These are phyloP conservation scores for Tigriopus japonicus DNA, from an alignment of 1,140 invertebrate species.

Conservation along the genomic window DNA sequence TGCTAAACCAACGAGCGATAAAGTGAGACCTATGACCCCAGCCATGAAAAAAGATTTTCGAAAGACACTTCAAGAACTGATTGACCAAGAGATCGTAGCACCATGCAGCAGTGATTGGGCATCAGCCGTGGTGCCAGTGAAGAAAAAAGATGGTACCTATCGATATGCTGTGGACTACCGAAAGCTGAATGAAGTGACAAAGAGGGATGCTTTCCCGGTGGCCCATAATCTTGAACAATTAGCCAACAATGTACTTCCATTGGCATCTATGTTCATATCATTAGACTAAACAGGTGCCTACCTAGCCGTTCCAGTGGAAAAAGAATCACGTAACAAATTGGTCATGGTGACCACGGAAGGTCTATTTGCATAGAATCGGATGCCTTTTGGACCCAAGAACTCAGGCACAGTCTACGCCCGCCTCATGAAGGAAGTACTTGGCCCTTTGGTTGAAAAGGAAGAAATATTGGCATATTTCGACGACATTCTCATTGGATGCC, in stretches of 20 bases:
- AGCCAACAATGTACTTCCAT: neutral
- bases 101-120: neutral
- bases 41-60: neutral
- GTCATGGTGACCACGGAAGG: neutral
- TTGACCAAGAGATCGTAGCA: neutral
- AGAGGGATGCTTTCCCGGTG: neutral
- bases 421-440: neutral
- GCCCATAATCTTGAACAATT: neutral
- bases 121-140: neutral
- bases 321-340: neutral
- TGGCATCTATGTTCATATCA: neutral
- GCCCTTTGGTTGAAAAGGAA: neutral
- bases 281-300: neutral
- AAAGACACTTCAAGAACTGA: neutral
- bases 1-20: neutral
- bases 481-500: too few relatives aligned
- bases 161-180: neutral
- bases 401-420: neutral
- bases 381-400: conserved; percentile 5
- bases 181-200: neutral
- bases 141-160: neutral
- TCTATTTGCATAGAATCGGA: neutral
- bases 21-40: neutral
- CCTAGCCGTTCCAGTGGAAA: neutral
- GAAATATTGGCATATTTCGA: too few relatives aligned